A percentile compares a stretch with the other conserved stretches of the same genome.
phyloP scores from a whole-genome alignment of 2,888 invertebrate species.

The Dicycla oo region DNA sequence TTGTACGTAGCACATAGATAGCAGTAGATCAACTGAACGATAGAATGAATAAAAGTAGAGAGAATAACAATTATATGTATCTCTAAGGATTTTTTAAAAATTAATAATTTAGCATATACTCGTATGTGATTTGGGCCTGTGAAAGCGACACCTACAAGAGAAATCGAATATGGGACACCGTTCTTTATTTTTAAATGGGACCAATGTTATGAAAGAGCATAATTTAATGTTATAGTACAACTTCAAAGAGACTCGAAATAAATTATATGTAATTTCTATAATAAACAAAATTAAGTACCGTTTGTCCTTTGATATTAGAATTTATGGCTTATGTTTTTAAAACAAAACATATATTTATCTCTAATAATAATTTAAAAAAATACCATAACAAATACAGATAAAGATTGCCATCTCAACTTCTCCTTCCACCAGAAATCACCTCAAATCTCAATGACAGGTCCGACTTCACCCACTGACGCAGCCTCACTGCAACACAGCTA shows the following conservation, averaged over 20 bases:
- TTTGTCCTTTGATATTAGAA: background rate
- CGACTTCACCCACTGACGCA: constrained; percentile 26
- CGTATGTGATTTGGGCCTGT: background rate
- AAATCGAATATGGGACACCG: background rate
- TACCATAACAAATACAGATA: background rate
- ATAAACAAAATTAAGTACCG: background rate
- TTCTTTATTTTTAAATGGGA: background rate
- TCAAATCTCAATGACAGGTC: background rate
- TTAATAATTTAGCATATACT: no score
- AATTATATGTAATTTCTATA: background rate
- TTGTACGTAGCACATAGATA: background rate
- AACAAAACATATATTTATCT: background rate
- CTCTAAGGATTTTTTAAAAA: no score
- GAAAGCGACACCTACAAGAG: background rate
- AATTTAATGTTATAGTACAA: background rate
- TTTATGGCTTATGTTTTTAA: background rate
- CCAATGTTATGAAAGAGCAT: background rate
- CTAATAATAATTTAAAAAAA: no score
- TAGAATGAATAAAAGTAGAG: background rate
- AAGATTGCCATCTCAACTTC: background rate
- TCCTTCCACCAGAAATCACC: no score
- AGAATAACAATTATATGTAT: background rate
- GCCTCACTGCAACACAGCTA: constrained; percentile 35
- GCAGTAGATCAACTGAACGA: constrained; percentile 43
- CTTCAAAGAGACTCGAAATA: background rate